Percentiles rank a stretch among this genome's conserved stretches.
These are phyloP conservation scores for Proteles cristata DNA, from an alignment of 2,113 vertebrate species.

Conservation along the genomic window DNA sequence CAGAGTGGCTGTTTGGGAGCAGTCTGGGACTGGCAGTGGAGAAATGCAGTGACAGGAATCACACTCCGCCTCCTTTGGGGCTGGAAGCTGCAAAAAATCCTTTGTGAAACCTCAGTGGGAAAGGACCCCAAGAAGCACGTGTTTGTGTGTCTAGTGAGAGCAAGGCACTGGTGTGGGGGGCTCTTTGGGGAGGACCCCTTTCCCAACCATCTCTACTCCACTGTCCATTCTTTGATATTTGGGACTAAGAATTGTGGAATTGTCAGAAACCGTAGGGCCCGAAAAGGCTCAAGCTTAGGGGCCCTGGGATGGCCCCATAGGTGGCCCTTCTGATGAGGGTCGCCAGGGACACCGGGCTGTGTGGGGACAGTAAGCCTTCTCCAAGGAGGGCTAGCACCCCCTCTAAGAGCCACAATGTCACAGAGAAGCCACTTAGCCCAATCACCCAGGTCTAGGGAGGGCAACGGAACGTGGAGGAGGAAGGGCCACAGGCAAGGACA, in stretches of 20 bases:
- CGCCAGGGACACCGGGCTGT: not conserved
- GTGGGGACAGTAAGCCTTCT: not conserved
- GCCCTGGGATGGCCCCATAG: fast-evolving
- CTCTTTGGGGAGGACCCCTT: not conserved
- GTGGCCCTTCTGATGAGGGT: not conserved
- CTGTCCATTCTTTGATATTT: not conserved
- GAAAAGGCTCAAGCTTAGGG: not conserved
- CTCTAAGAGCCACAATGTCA: not conserved
- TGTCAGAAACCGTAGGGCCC: not conserved
- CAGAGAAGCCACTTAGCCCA: not conserved
- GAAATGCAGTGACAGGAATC: not conserved
- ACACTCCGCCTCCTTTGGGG: not conserved
- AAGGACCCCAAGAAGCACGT: not conserved
- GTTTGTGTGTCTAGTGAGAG: not conserved
- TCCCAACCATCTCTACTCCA: fast-evolving
- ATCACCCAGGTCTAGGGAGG: not conserved
- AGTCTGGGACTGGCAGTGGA: fast-evolving
- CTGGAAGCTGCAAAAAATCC: not conserved
- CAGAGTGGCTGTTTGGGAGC: not conserved
- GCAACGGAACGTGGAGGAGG: not conserved
- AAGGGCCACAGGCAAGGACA: not conserved
- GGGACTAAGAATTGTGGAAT: not conserved
- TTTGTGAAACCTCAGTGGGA: not conserved
- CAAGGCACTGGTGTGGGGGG: fast-evolving
- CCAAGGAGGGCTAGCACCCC: not conserved